These are phyloP conservation scores for Ictalurus punctatus DNA, from an alignment of 2,113 vertebrate species.

Conservation along the genomic window DNA sequence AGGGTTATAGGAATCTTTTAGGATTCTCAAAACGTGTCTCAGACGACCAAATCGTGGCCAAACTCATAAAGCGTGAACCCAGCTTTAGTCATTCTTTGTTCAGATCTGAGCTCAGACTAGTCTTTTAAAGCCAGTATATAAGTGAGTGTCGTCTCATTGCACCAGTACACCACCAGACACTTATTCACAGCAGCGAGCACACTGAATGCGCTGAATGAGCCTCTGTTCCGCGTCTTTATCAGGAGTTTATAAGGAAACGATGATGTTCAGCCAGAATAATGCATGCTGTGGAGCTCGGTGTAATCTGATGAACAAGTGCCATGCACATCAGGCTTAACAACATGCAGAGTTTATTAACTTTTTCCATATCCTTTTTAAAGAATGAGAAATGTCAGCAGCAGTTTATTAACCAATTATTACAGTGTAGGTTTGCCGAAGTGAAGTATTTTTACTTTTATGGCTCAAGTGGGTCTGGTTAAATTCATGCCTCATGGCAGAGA, in stretches of 20 bases:
- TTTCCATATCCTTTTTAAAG: neutral
- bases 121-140: neutral
- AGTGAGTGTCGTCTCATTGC: neutral
- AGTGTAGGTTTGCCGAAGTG: neutral
- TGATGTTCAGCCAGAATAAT: slow-evolving; percentile 19
- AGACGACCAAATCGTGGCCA: too few relatives aligned
- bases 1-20: too few relatives aligned
- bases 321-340: neutral
- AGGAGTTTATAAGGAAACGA: neutral
- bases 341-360: neutral
- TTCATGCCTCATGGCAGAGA: neutral
- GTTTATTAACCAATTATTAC: neutral
- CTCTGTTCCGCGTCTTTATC: slow-evolving; percentile 34
- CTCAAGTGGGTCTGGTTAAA: neutral
- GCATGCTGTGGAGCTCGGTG: neutral
- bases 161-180: slow-evolving; percentile 32
- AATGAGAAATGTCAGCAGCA: neutral
- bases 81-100: neutral
- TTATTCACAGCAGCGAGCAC: slow-evolving; percentile 13
- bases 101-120: neutral
- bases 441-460: neutral
- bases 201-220: slow-evolving; percentile 27
- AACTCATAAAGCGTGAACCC: too few relatives aligned
- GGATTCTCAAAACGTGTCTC: too few relatives aligned
- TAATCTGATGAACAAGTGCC: neutral